Base-by-base conservation (phyloP, 1,140 invertebrate genomes). In the Temnothorax curvispinosus region DNA sequence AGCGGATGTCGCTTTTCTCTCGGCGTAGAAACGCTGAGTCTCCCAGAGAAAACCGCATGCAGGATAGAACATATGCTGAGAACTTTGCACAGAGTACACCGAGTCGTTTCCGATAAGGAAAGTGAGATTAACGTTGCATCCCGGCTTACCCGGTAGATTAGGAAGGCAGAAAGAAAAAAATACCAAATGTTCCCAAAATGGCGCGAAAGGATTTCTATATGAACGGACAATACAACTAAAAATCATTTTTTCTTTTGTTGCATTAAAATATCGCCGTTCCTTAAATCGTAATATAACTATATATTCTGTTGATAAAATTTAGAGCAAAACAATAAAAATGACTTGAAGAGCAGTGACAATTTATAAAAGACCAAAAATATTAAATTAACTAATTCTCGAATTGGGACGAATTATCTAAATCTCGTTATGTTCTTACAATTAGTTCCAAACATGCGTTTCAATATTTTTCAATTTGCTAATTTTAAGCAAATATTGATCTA, bases 91-190 rank as follows among this genome's bases (percentile, higher is more conserved):
- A 52, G 72, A 21, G 11, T 27, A 80, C 32, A 58, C 6, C 7
- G 38, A 15, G n/a, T 82, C 67, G 41, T 32, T 52, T 41, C 27
- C 38, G 52, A 82, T 81, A 32, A 50, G 50, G 32, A 74, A 60
- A 74, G 69, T 60, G 80, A 84, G 69, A 84, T 75, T 62, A 84
- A 84, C 50, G 80, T 15, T 38, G 41, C 35, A 62, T 15, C 44
- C 27, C 69, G 32, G 11, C 41, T 72, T 60, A 82, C 11, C n/a
- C 4, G n/a, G 21, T 8, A 3, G 54, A 84, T 15, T 74, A 50
- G 11, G 21, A 35, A 32, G 15, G 44, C 8, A 56, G 13, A 74
- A 84, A 74, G 27, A 27, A 47, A 27, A 41, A 41, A 41, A 41
- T 41, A 6, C 38, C 41, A 27, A 54, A 11, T 47, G 15, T 75